Conservation (phyloP, 1,140 invertebrate genomes). For the Diorhabda carinulata region DNA sequence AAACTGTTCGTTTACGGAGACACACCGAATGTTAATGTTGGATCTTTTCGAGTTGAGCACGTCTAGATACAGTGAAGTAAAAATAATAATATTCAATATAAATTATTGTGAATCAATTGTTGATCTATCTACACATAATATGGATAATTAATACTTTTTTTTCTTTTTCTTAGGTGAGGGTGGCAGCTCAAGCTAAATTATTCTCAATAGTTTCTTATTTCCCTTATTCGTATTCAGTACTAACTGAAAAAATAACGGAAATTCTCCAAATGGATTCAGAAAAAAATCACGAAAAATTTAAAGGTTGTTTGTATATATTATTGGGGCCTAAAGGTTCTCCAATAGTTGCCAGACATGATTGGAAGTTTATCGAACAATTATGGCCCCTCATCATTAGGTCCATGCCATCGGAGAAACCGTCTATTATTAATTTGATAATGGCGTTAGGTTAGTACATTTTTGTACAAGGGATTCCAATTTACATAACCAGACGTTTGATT, state of each 20-base stretch:
- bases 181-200: conserved; percentile 60
- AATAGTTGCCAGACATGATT: conserved; percentile 68
- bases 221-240: conserved; percentile 57
- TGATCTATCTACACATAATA: not conserved
- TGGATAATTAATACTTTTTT: not conserved
- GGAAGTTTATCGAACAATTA: conserved; percentile 64
- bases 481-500: no score
- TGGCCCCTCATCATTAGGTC: conserved; percentile 74
- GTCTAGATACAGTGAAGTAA: conserved; percentile 66
- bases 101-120: not conserved
- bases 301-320: conserved; percentile 77
- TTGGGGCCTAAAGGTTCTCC: conserved; percentile 60
- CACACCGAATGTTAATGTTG: conserved; percentile 59
- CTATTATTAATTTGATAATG: conserved; percentile 72
- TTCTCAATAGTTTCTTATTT: conserved; percentile 52
- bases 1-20: conserved; percentile 51
- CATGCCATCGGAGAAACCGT: conserved; percentile 75
- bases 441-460: conserved; percentile 13
- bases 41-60: conserved; percentile 63
- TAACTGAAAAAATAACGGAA: conserved; percentile 59
- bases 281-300: conserved; percentile 67
- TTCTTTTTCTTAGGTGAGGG: conserved; percentile 54
- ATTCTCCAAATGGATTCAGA: conserved; percentile 58
- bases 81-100: conserved; percentile 20
- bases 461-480: not conserved